Evolutionary conservation across 2,888 invertebrate species (phyloP).

Genomic region (Trichopoda pennipes): DNA sequence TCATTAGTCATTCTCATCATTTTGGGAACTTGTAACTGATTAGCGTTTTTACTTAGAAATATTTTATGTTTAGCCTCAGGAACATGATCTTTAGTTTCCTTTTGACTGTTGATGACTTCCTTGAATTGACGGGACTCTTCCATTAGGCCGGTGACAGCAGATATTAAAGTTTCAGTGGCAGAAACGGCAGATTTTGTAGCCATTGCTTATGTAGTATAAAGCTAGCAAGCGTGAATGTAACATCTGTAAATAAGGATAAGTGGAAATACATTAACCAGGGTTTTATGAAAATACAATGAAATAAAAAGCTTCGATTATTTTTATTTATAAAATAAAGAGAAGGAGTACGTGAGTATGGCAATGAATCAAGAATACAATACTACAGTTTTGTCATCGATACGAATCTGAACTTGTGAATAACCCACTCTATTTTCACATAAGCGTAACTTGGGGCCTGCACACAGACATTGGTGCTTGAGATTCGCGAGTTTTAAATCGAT

Average conservation of each 20-base stretch:
- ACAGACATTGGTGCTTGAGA: too few species aligned
- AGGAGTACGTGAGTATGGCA: too few species aligned
- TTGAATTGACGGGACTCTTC: constrained; percentile 59
- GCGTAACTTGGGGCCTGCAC: too few species aligned
- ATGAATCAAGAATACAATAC: too few species aligned
- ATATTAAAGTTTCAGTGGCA: constrained; percentile 57
- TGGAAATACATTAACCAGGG: neutral
- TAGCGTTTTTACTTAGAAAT: neutral
- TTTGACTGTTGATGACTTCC: constrained; percentile 41
- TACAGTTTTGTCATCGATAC: too few species aligned
- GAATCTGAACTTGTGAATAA: too few species aligned
- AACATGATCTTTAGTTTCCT: constrained; percentile 28
- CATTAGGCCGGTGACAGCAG: constrained; percentile 44
- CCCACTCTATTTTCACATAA: too few species aligned
- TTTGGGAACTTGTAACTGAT: constrained; percentile 48
- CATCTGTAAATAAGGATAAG: constrained; percentile 50
- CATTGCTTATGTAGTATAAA: constrained; percentile 38
- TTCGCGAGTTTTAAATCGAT: too few species aligned
- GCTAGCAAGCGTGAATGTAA: constrained; percentile 44
- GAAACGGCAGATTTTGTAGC: constrained; percentile 53
- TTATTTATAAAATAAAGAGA: neutral
- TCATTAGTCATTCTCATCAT: constrained; percentile 42
- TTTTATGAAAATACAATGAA: too few species aligned
- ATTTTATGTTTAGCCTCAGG: constrained; percentile 15
- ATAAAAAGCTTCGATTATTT: too few species aligned